A percentile compares a stretch with the other conserved stretches of the same genome.
Conservation (phyloP, 2,888 invertebrate species). For the Camponotus fellah region DNA sequence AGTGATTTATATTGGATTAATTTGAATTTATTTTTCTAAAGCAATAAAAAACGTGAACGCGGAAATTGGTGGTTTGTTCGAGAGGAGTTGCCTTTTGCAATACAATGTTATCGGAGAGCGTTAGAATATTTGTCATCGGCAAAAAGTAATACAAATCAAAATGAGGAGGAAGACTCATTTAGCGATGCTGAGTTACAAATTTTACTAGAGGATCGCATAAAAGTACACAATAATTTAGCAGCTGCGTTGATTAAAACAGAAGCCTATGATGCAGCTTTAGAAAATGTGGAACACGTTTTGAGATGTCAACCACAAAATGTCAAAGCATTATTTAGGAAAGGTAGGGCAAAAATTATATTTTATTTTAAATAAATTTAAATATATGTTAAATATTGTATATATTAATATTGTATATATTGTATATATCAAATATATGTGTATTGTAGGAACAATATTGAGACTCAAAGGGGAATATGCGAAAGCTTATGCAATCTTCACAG, state of each 20-base stretch:
- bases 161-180: constrained; percentile 81
- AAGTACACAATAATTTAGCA: constrained; percentile 96
- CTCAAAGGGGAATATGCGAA: constrained; percentile 90
- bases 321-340: constrained; percentile 96
- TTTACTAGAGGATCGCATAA: constrained; percentile 92
- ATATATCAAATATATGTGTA: not conserved
- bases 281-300: constrained; percentile 94
- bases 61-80: constrained; percentile 97
- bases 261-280: constrained; percentile 94
- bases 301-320: constrained; percentile 95
- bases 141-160: constrained; percentile 89
- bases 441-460: constrained; percentile 88
- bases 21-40: constrained; percentile 80
- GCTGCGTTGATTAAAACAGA: constrained; percentile 96
- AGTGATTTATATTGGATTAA: not conserved
- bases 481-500: constrained; percentile 90
- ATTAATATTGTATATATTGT: no score
- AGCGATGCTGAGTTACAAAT: constrained; percentile 89
- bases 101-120: constrained; percentile 95
- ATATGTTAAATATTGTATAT: constrained; percentile 56
- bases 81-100: constrained; percentile 92
- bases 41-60: constrained; percentile 92
- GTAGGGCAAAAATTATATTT: constrained; percentile 87
- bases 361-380: not conserved
- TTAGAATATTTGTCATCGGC: constrained; percentile 92